Percentiles rank a stretch among this genome's conserved stretches.
phyloP scores from a whole-genome alignment of 2,888 invertebrate species.

The Nebria brevicollis region DNA sequence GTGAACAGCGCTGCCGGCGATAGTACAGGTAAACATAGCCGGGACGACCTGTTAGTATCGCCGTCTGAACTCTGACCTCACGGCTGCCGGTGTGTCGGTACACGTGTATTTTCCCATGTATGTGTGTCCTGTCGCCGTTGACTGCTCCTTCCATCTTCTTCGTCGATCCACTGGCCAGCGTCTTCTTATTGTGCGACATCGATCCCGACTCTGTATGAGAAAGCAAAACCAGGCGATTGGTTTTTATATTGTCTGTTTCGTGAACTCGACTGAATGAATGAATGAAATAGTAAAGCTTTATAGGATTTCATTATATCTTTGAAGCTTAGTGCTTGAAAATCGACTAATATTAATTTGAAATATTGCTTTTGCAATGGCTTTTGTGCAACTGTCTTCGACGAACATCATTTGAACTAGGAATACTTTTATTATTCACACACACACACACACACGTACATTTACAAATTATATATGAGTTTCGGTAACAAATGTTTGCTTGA shows the following conservation, averaged over 20 bases:
- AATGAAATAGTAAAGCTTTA: not conserved
- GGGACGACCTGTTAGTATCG: slow-evolving; percentile 35
- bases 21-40: slow-evolving; percentile 35
- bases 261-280: not conserved
- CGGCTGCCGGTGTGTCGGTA: not conserved
- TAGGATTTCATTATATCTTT: not conserved
- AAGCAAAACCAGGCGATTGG: not conserved
- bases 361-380: not conserved
- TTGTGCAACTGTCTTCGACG: not conserved
- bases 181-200: not conserved
- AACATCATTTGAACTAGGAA: too few relatives aligned
- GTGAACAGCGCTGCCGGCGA: slow-evolving; percentile 16
- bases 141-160: not conserved
- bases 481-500: too few relatives aligned
- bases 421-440: too few relatives aligned
- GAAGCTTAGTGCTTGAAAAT: not conserved
- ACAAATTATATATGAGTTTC: too few relatives aligned
- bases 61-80: slow-evolving; percentile 37
- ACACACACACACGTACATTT: too few relatives aligned
- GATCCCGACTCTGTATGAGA: not conserved
- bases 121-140: not conserved
- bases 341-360: not conserved
- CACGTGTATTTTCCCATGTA: slow-evolving; percentile 15
- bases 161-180: not conserved
- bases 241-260: not conserved